Percentiles rank a stretch among this genome's conserved stretches.
These are phyloP conservation scores for Magallana angulata DNA, from an alignment of 1,140 invertebrate genomes.

Conservation along the genomic window DNA sequence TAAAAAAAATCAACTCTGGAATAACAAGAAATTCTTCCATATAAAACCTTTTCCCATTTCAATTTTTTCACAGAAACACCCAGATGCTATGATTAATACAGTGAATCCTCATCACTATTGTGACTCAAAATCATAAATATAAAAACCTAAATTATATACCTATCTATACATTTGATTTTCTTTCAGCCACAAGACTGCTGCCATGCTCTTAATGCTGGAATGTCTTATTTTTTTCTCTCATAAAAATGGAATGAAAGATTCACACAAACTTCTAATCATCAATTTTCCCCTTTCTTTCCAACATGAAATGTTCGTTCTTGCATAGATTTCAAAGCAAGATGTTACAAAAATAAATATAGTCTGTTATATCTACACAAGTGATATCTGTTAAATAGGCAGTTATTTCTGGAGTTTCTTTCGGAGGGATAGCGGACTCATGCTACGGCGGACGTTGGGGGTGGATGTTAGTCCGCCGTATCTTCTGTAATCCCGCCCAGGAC, in stretches of 20 bases:
- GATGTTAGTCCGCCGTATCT: constrained; percentile 55
- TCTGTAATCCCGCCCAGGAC: constrained; percentile 40
- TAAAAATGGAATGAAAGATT: constrained; percentile 38
- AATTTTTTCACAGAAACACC: constrained; percentile 28
- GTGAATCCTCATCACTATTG: background rate
- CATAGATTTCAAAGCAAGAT: constrained; percentile 39
- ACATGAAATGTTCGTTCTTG: constrained; percentile 24
- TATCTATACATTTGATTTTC: constrained; percentile 35
- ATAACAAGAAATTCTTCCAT: background rate
- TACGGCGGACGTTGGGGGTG: constrained; percentile 58
- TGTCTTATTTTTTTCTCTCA: constrained; percentile 22
- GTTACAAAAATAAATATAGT: constrained; percentile 39
- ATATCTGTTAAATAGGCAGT: background rate
- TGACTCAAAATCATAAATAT: background rate
- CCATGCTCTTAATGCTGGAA: constrained; percentile 40
- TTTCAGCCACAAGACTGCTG: constrained; percentile 23
- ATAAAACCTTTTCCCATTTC: constrained; percentile 30
- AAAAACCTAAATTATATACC: constrained; percentile 35
- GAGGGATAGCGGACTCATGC: constrained; percentile 59
- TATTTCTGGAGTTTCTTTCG: constrained; percentile 63
- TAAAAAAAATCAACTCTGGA: constrained; percentile 15
- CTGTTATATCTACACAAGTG: constrained; percentile 6
- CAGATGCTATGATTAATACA: constrained; percentile 35
- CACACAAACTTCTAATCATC: constrained; percentile 2
- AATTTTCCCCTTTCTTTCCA: constrained; percentile 12